Evolutionary conservation across 2,888 invertebrate species (phyloP), one percentile per base, ranked within the genome.

Genomic region (Sarcophaga carnaria): DNA sequence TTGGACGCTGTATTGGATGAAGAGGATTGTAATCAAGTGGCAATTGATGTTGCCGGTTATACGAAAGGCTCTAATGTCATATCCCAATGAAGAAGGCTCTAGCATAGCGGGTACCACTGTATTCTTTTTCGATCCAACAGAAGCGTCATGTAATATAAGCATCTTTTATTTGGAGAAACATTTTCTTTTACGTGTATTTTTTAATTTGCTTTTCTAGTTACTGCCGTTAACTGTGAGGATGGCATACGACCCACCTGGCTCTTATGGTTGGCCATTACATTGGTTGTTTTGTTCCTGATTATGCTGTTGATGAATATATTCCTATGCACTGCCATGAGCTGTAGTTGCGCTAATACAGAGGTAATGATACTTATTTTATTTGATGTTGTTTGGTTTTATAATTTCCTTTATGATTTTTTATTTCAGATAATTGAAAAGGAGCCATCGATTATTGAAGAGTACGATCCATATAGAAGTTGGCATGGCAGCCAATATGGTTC

Each of bases 261-360:
- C 87, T 94, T 98, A 81, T 98, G 97, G 96, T 94, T 98, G 89
- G 97, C 97, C 90, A 97, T 98, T 85, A 97, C 97, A 12, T 95
- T 98, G 82, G 98, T 97, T 77, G 96, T 98, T 88, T 95, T 98
- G 92, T 98, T 98, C 94, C 95, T 98, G 83, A 97, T 98, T 90
- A 98, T 98, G 98, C 94, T 98, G 92, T 96, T 98, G 91, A 97
- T 98, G 94, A 98, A 98, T 94, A 97, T 98, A 91, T 98, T 98
- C 96, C 95, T 98, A 85, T 98, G 98, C 94, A 97, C 98, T 37
- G 98, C 98, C 89, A 97, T 98, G 97, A 97, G 98, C 76, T 98
- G 98, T 94, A 97, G 98, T 85, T 98, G 98, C 94, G 97, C 98
- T 59, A 95, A 97, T 92, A 98, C 98, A 84, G 98, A 98, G 93